Conservation (phyloP, 2,888 invertebrate species). For the Cheilosia impressa region DNA sequence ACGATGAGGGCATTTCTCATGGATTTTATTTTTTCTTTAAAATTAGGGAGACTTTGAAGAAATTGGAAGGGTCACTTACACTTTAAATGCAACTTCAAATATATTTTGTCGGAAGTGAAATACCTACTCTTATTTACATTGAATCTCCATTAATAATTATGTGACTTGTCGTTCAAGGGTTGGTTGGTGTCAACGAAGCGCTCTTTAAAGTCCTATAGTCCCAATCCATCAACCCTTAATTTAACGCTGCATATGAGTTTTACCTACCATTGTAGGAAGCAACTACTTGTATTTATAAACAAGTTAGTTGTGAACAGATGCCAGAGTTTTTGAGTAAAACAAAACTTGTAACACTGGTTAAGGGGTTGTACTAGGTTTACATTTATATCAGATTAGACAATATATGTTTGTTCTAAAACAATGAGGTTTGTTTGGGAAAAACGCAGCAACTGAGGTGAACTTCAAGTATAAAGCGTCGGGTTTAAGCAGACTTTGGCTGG, state of each 20-base stretch:
- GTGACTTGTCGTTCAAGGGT: slow-evolving; percentile 16
- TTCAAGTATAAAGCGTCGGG: too few relatives aligned
- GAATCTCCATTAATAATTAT: slow-evolving; percentile 14
- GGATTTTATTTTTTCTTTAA: neutral
- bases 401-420: too few relatives aligned
- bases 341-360: slow-evolving; percentile 4
- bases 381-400: too few relatives aligned
- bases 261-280: neutral
- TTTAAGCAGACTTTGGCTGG: too few relatives aligned
- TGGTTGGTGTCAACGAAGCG: neutral
- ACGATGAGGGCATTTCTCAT: neutral
- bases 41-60: neutral
- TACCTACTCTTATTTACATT: slow-evolving; percentile 11
- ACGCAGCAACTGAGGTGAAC: too few relatives aligned
- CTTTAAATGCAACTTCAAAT: neutral
- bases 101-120: neutral
- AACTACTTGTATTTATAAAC: neutral
- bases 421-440: too few relatives aligned
- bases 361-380: neutral
- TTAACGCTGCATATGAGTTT: neutral
- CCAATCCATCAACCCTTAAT: neutral
- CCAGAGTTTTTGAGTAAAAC: neutral
- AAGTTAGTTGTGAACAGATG: slow-evolving; percentile 1
- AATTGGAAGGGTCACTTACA: neutral
- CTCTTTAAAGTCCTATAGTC: neutral